Base-by-base conservation (phyloP, 2,888 invertebrate species). In the Buathra laborator region DNA sequence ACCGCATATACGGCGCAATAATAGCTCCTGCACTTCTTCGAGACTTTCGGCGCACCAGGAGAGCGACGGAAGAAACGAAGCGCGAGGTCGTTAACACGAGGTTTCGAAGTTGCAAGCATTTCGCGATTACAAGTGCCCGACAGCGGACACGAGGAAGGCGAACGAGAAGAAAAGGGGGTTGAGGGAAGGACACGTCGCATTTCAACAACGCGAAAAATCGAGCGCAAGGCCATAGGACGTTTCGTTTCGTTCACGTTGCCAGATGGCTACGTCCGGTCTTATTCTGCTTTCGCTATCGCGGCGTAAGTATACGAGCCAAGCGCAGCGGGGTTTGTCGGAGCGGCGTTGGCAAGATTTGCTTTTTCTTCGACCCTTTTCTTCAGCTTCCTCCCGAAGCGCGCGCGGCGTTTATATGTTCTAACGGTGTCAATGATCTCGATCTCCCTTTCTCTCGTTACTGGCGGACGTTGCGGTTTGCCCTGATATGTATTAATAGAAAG, bases 181-280 rank as follows among this genome's bases (percentile, higher is more conserved):
- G 81, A 77, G 81, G 77, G 84, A 84, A 81, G 79, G 75, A 79
- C 67, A 64, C 83, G 64, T 62, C 51, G 53, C 68, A 80, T 56
- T 67, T 74, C 76, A 79, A 82, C 75, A 83, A 43, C 80, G 87
- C 83, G 68, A 78, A 74, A 46, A 86, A 83, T 89, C 85, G 88
- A 79, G 89, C 87, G 84, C 90, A 90, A 90, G 90, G 90, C 87
- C 90, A 89, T 86, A 67, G 83, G 71, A 67, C 66, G 70, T 43
- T 76, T 51, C 62, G 66, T 75, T 86, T 84, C 77, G 87, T 88
- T 86, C 71, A 81, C 79, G 74, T 32, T 86, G 87, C 89, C 88
- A 88, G 85, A 86, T 68, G 79, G 51, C 71, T 79, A 80, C 82
- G 79, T 83, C 77, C 87, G 84, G 79, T 86, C 53, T 81, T 46